Evolutionary conservation across 1,140 invertebrate genomes (phyloP).

Genomic region (Pygmarrhopalites habei): DNA sequence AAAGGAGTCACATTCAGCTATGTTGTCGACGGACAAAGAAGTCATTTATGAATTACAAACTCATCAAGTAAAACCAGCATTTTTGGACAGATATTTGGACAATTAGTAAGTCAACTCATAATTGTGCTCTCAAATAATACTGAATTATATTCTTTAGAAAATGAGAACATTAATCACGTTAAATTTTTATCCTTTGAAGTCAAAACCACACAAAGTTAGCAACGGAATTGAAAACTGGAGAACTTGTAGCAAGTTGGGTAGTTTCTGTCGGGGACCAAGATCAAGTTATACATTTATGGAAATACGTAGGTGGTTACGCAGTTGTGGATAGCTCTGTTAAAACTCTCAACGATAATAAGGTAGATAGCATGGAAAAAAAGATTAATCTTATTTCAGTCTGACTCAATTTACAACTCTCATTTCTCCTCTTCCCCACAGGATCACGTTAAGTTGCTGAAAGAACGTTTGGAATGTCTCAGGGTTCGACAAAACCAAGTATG

Average conservation of each 20-base stretch:
- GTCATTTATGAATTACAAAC: slow-evolving; percentile 89
- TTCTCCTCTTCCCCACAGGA: slow-evolving; percentile 50
- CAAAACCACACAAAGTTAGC: slow-evolving; percentile 71
- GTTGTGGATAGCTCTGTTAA: slow-evolving; percentile 72
- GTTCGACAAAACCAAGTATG: slow-evolving; percentile 78
- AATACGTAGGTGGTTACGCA: slow-evolving; percentile 84
- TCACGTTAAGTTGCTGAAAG: slow-evolving; percentile 66
- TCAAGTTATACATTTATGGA: slow-evolving; percentile 91
- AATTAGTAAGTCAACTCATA: slow-evolving; percentile 75
- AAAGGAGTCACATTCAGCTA: slow-evolving; percentile 88
- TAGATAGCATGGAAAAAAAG: slow-evolving; percentile 43
- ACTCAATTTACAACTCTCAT: background rate
- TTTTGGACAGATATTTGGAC: slow-evolving; percentile 71
- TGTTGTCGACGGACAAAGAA: slow-evolving; percentile 90
- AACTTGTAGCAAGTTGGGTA: slow-evolving; percentile 75
- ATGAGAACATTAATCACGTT: too few species aligned
- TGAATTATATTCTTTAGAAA: too few species aligned
- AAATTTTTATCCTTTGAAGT: too few species aligned
- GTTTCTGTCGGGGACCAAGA: slow-evolving; percentile 96
- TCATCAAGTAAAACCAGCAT: slow-evolving; percentile 85
- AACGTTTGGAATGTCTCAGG: slow-evolving; percentile 73
- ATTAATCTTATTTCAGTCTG: background rate
- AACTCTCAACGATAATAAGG: slow-evolving; percentile 62
- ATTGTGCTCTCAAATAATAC: too few species aligned
- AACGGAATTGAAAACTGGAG: slow-evolving; percentile 63